These are phyloP conservation scores for Apostichopus parvimensis DNA, from an alignment of 35 echinoderm and acorn worm species.

Conservation along the genomic window DNA sequence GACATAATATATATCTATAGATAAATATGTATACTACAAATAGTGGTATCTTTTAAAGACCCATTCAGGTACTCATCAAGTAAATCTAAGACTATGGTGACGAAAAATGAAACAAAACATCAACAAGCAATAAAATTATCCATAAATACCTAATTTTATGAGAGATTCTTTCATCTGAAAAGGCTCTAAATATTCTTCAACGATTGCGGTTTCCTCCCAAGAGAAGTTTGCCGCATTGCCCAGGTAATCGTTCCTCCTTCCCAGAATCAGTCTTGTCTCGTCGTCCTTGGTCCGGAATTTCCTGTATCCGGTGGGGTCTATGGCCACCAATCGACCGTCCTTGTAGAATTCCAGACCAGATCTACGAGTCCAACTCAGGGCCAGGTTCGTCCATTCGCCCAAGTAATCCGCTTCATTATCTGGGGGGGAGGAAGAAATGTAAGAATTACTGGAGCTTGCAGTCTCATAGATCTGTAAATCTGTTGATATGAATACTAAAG, in stretches of 20 bases:
- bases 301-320: constrained; percentile 72
- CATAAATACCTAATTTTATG: constrained; percentile 57
- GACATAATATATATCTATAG: no score
- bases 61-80: neutral
- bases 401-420: constrained; percentile 25
- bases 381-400: constrained; percentile 80
- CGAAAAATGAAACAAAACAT: neutral
- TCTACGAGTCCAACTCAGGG: constrained; percentile 64
- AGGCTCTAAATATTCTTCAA: constrained; percentile 66
- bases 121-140: neutral
- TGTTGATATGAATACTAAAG: no score
- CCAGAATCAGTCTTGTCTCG: constrained; percentile 68
- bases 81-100: neutral
- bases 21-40: no score
- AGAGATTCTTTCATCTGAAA: constrained; percentile 68
- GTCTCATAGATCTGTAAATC: no score
- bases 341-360: constrained; percentile 71
- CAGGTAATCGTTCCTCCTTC: constrained; percentile 86
- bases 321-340: constrained; percentile 66
- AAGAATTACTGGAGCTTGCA: no score
- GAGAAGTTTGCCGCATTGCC: constrained; percentile 70
- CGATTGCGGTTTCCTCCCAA: constrained; percentile 78
- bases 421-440: no score
- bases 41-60: no score
- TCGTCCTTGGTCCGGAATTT: constrained; percentile 66